Percentiles rank a stretch among this genome's conserved stretches.
phyloP scores from a whole-genome alignment of 1,140 invertebrate genomes.

The Anastatus disparis region DNA sequence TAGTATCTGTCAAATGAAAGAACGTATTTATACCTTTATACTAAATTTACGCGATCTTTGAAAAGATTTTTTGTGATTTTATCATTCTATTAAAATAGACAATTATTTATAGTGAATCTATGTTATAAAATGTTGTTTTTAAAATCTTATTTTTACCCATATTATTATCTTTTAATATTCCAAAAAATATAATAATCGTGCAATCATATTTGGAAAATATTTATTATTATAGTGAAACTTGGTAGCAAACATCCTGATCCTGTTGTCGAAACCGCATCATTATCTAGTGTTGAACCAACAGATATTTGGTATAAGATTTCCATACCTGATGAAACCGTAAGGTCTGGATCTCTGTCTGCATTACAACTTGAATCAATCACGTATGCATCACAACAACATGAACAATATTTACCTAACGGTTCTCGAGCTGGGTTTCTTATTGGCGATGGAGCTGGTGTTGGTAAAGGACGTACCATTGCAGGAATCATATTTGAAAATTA shows the following conservation, averaged over 20 bases:
- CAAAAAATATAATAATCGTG: too few relatives aligned
- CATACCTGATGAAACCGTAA: constrained; percentile 88
- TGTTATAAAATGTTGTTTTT: not conserved
- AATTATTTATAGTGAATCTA: not conserved
- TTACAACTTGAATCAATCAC: constrained; percentile 96
- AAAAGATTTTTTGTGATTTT: too few relatives aligned
- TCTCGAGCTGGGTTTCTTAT: constrained; percentile 95
- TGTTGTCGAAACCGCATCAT: constrained; percentile 98
- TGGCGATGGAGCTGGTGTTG: constrained; percentile 98
- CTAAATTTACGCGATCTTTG: too few relatives aligned
- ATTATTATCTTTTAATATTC: too few relatives aligned
- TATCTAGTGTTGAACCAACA: constrained; percentile 95
- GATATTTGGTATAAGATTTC: constrained; percentile 91
- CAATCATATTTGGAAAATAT: too few relatives aligned
- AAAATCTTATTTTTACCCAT: too few relatives aligned
- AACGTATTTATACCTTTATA: too few relatives aligned
- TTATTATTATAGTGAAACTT: constrained; percentile 78
- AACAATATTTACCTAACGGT: constrained; percentile 89
- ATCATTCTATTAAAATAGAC: too few relatives aligned
- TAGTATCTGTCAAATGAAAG: too few relatives aligned
- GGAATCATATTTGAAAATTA: constrained; percentile 99
- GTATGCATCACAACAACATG: constrained; percentile 96
- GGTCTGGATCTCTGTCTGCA: constrained; percentile 88
- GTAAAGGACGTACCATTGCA: constrained; percentile 98
- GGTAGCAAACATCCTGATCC: constrained; percentile 97